Percentiles rank a stretch among this genome's conserved stretches.
phyloP scores from a whole-genome alignment of 2,797 vertebrate species.

The Oceanodroma leucorhoa region DNA sequence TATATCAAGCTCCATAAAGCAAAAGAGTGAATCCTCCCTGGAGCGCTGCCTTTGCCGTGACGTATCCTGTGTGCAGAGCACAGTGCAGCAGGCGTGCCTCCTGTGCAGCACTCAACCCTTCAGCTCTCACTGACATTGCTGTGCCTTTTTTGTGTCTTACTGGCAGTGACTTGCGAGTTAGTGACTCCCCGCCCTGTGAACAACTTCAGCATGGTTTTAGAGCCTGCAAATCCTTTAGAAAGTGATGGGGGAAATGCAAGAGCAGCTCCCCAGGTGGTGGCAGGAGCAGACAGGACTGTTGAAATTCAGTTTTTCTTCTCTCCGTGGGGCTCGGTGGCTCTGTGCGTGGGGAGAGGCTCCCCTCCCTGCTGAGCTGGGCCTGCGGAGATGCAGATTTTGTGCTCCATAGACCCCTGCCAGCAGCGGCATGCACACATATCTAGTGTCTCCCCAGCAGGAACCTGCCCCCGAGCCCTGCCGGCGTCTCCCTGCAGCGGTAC shows the following conservation, averaged over 20 bases:
- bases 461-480: background rate
- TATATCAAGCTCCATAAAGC: background rate
- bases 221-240: background rate
- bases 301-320: background rate
- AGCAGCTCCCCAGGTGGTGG: background rate
- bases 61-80: fast-evolving
- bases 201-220: background rate
- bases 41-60: background rate
- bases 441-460: fast-evolving
- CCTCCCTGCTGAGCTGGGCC: background rate
- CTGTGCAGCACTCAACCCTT: background rate
- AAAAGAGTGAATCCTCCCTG: fast-evolving
- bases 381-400: background rate
- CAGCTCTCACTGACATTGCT: background rate
- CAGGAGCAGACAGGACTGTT: background rate
- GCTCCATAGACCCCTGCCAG: background rate
- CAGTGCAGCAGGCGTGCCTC: background rate
- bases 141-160: background rate
- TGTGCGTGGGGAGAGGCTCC: background rate
- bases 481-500: fast-evolving
- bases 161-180: background rate
- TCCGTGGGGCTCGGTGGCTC: fast-evolving
- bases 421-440: fast-evolving
- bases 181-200: background rate
- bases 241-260: fast-evolving